Conservation (phyloP, 1,140 invertebrate genomes). For the Drosophila lacertosa region DNA sequence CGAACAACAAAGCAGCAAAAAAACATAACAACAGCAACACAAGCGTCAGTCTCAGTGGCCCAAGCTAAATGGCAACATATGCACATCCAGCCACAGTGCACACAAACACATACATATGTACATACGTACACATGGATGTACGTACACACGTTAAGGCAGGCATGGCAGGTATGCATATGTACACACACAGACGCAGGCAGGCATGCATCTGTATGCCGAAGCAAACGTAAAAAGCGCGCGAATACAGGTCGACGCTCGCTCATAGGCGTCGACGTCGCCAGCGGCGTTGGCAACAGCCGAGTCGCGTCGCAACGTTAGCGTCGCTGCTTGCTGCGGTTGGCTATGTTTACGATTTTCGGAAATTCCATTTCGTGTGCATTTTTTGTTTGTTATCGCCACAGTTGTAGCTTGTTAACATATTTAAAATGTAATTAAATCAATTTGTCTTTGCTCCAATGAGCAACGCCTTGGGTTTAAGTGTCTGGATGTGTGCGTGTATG, state of each 20-base stretch:
- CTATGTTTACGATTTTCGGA: conserved; percentile 75
- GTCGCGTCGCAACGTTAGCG: conserved; percentile 1
- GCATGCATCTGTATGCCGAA: conserved; percentile 17
- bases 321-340: conserved; percentile 41
- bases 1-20: conserved; percentile 42
- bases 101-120: conserved; percentile 4
- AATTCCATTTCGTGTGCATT: conserved; percentile 68
- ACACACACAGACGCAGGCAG: conserved; percentile 3
- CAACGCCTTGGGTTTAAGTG: conserved; percentile 19
- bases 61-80: conserved; percentile 70
- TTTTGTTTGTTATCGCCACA: conserved; percentile 45
- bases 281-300: conserved; percentile 16
- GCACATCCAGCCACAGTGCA: conserved; percentile 43
- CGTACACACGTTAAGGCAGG: conserved; percentile 2
- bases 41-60: conserved; percentile 47
- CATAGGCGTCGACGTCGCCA: conserved; percentile 39
- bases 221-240: conserved; percentile 78
- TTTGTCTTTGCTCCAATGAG: conserved; percentile 49
- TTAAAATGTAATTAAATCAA: conserved; percentile 62
- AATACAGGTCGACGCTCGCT: conserved; percentile 78
- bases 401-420: conserved; percentile 48
- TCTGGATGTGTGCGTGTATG: conserved; percentile 5
- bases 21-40: conserved; percentile 18
- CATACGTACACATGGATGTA: conserved; percentile 8
- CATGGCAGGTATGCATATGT: conserved; percentile 42